These are phyloP conservation scores for Pimephales promelas DNA, from an alignment of 2,113 vertebrate genomes.

Conservation along the genomic window DNA sequence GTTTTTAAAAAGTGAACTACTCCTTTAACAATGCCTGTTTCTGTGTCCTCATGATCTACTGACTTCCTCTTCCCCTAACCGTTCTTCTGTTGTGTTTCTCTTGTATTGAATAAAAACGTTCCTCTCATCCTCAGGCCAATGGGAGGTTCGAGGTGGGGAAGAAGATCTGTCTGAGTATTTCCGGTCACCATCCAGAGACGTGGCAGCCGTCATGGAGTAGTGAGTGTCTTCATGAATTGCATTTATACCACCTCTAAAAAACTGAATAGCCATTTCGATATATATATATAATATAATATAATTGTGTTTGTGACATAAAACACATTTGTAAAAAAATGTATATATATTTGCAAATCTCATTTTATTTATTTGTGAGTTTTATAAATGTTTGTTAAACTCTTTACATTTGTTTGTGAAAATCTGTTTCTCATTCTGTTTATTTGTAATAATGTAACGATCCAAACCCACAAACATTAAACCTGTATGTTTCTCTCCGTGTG, in stretches of 20 bases:
- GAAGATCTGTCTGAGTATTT: conserved; percentile 99
- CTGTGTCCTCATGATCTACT: neutral
- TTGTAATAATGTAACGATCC: too few relatives aligned
- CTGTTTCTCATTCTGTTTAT: too few relatives aligned
- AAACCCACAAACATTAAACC: neutral
- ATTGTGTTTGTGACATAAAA: too few relatives aligned
- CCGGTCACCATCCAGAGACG: conserved; percentile 98
- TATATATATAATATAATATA: too few relatives aligned
- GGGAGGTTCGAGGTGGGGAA: conserved; percentile 98
- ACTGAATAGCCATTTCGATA: neutral
- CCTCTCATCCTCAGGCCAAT: conserved; percentile 81
- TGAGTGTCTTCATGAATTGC: conserved; percentile 75
- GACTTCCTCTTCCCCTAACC: neutral
- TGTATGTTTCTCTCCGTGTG: conserved; percentile 64
- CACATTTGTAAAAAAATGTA: too few relatives aligned
- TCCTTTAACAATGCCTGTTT: neutral
- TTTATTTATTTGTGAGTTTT: too few relatives aligned
- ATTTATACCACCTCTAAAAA: neutral
- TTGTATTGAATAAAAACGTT: neutral
- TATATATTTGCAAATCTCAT: too few relatives aligned
- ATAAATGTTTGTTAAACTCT: too few relatives aligned
- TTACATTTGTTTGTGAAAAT: too few relatives aligned
- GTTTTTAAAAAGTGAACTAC: too few relatives aligned
- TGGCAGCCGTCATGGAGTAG: conserved; percentile 99
- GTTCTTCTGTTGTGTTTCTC: neutral